A percentile compares a stretch with the other conserved stretches of the same genome.
These are phyloP conservation scores for Hylia prasina DNA, from an alignment of 2,113 vertebrate species.

Conservation along the genomic window DNA sequence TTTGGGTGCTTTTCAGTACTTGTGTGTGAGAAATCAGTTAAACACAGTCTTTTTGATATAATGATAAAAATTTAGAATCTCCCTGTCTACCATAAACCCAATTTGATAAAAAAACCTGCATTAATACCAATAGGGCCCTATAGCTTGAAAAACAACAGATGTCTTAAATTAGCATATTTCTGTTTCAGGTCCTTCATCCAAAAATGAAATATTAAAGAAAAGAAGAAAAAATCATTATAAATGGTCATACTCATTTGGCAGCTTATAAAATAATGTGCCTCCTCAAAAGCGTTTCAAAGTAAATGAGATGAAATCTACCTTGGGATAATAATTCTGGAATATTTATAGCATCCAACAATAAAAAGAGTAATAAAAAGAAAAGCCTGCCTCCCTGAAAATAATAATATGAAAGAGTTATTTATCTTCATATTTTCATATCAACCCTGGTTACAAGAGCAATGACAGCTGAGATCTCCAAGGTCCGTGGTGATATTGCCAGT, in stretches of 20 bases:
- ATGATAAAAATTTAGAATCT: background rate
- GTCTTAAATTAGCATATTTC: conserved; percentile 63
- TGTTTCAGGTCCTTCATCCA: conserved; percentile 53
- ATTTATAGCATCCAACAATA: conserved; percentile 59
- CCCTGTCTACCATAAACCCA: background rate
- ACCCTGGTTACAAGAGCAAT: background rate
- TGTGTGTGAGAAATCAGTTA: background rate
- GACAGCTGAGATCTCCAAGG: conserved; percentile 15
- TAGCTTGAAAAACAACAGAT: conserved; percentile 65
- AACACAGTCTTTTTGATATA: background rate
- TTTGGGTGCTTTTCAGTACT: background rate
- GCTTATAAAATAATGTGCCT: conserved; percentile 48
- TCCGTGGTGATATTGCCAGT: background rate
- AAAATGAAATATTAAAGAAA: conserved; percentile 56
- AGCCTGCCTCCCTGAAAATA: conserved; percentile 45
- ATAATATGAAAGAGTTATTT: conserved; percentile 58
- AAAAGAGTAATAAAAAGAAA: conserved; percentile 62
- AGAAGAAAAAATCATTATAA: conserved; percentile 53
- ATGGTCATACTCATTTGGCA: conserved; percentile 57
- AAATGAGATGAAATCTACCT: conserved; percentile 60
- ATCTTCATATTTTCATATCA: conserved; percentile 40
- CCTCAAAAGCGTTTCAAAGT: conserved; percentile 50
- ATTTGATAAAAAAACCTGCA: background rate
- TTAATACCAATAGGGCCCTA: conserved; percentile 1
- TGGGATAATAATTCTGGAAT: conserved; percentile 52